Evolutionary conservation across 1,140 invertebrate genomes (phyloP).

Genomic region (Meloidogyne exigua): DNA sequence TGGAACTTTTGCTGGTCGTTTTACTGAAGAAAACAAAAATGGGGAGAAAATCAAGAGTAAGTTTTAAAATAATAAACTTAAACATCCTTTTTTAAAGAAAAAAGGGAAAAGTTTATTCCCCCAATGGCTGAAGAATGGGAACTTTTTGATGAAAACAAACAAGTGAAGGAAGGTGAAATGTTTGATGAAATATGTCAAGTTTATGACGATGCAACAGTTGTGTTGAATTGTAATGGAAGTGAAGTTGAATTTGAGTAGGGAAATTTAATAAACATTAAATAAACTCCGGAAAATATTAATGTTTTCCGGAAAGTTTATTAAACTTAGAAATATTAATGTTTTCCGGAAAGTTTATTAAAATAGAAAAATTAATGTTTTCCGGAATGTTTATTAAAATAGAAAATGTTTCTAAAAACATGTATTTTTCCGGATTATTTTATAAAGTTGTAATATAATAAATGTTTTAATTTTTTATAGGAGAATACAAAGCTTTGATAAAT

Average conservation of each 20-base stretch:
- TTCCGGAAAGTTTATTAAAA: neutral
- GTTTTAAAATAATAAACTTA: neutral
- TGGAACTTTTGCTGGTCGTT: neutral
- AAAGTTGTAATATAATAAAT: too few species aligned
- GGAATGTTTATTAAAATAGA: too few species aligned
- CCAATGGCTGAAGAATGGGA: conserved; percentile 15
- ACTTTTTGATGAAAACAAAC: conserved; percentile 16
- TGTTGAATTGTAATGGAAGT: neutral
- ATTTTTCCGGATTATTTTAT: too few species aligned
- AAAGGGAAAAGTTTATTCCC: conserved; percentile 10
- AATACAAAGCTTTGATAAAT: neutral
- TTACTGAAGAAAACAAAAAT: neutral
- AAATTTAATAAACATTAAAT: too few species aligned
- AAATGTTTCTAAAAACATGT: too few species aligned
- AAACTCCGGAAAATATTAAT: too few species aligned
- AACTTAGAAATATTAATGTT: neutral
- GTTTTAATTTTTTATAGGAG: neutral
- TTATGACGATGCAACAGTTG: neutral
- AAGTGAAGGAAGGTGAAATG: conserved; percentile 8
- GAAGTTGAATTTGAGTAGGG: neutral
- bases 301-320: too few species aligned
- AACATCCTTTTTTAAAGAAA: neutral
- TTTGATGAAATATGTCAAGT: conserved; percentile 4
- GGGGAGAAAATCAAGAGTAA: neutral
- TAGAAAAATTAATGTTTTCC: too few species aligned